phyloP scores from a whole-genome alignment of 2,113 vertebrate genomes.

The Cacatua alba region DNA sequence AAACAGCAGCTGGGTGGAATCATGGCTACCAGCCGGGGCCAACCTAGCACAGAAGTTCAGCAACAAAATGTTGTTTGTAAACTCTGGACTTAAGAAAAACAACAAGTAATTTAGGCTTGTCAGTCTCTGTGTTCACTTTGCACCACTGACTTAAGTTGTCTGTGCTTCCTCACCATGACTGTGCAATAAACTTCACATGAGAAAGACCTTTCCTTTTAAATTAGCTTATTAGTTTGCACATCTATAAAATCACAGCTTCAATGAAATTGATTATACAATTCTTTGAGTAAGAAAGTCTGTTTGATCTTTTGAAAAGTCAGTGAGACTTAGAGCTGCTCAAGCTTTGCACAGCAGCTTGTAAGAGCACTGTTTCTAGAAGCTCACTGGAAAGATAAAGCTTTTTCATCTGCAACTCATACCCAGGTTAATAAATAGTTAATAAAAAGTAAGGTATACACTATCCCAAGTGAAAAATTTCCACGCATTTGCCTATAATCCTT shows the following conservation, averaged over 20 bases:
- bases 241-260: not conserved
- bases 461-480: not conserved
- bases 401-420: not conserved
- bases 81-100: not conserved
- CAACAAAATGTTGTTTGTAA: not conserved
- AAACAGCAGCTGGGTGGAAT: fast-evolving
- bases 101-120: not conserved
- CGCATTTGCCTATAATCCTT: not conserved
- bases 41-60: not conserved
- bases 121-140: not conserved
- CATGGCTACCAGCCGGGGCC: not conserved
- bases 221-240: not conserved
- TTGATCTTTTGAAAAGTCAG: not conserved
- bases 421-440: not conserved
- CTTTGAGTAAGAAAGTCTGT: not conserved
- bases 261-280: fast-evolving
- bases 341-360: not conserved
- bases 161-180: not conserved
- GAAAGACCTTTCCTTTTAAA: not conserved
- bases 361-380: not conserved
- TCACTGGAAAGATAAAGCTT: fast-evolving
- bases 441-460: not conserved
- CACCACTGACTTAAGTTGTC: fast-evolving
- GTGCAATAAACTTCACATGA: not conserved
- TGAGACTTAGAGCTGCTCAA: not conserved